phyloP scores from a whole-genome alignment of 1,140 invertebrate genomes.

The Tetramorium alpestre region DNA sequence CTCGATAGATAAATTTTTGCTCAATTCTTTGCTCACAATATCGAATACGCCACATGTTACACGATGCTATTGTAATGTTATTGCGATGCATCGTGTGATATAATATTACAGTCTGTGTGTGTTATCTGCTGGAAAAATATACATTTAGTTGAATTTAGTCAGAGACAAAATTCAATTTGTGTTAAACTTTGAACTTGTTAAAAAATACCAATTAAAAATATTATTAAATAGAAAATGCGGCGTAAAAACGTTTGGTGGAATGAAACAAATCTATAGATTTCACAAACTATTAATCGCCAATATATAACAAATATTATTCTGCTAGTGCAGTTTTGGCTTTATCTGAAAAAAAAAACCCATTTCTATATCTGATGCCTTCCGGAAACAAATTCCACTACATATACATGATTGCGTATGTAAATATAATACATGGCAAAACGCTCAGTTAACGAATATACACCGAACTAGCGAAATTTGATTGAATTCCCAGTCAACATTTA shows the following conservation, averaged over 20 bases:
- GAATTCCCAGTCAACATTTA: background rate
- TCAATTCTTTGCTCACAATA: background rate
- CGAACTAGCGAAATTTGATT: slow-evolving; percentile 8
- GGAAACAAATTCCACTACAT: background rate
- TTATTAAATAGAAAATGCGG: background rate
- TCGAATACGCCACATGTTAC: background rate
- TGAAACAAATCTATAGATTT: background rate
- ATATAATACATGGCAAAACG: background rate
- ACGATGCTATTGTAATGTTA: background rate
- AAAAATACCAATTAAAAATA: slow-evolving; percentile 21
- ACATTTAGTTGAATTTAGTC: slow-evolving; percentile 2
- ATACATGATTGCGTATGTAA: background rate
- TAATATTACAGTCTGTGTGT: background rate
- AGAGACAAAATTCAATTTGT: background rate
- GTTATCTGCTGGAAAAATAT: background rate
- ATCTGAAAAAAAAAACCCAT: slow-evolving; percentile 10
- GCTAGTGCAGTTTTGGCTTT: background rate
- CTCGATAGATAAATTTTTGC: slow-evolving; percentile 39
- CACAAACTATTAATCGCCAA: background rate
- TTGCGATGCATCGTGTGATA: background rate
- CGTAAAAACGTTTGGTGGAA: background rate
- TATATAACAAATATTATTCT: slow-evolving; percentile 4
- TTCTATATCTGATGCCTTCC: background rate
- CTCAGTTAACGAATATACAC: slow-evolving; percentile 18
- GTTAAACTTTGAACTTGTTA: slow-evolving; percentile 3